Base-by-base conservation (phyloP, 2,888 invertebrate genomes). In the Erynnis tages region DNA sequence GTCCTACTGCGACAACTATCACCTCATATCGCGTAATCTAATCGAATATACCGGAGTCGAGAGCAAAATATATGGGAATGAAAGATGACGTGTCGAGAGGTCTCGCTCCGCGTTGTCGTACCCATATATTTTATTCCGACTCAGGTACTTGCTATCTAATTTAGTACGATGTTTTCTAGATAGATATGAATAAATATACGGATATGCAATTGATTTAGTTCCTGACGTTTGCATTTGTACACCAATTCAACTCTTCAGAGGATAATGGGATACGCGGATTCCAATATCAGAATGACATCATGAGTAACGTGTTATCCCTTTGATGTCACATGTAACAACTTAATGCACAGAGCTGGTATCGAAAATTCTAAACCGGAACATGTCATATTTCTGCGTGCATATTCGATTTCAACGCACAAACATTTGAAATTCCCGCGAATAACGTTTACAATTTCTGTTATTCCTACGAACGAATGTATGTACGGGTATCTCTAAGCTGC, bases 81-180 rank as follows among this genome's bases (percentile, higher is more conserved):
- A 62, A 65, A 65, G 61, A 63, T 65, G 67, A 65, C 65, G 58
- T 55, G 63, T 66, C 61, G 62, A 65, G 64, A 66, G 67, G 60
- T 67, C 61, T 58, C 56, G 58, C 55, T 56, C 40, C 57, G 50
- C 49, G 59, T 60, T 58, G 56, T 59, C 55, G 57, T 38, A 56
- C 54, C 58, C 61, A 58, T 62, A 61, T 63, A 66, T 63, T 63
- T 67, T 63, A 59, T 61, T 58, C 55, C 54, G 55, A 52, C 45
- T 56, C 55, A 55, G 57, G 55, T 54, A 50, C 55, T 55, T 56
- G 54, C 56, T 55, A 55, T 57, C 55, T 61, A 62, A 59, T 64
- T 59, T 56, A 54, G 41, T 54, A 53, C 34, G 44, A 56, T 43
- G 54, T 49, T 11, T 40, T 35, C 27, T 48, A 45, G 34, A 35